These are phyloP conservation scores for Drosophila planitibia DNA, from an alignment of 2,888 invertebrate species.

Conservation along the genomic window DNA sequence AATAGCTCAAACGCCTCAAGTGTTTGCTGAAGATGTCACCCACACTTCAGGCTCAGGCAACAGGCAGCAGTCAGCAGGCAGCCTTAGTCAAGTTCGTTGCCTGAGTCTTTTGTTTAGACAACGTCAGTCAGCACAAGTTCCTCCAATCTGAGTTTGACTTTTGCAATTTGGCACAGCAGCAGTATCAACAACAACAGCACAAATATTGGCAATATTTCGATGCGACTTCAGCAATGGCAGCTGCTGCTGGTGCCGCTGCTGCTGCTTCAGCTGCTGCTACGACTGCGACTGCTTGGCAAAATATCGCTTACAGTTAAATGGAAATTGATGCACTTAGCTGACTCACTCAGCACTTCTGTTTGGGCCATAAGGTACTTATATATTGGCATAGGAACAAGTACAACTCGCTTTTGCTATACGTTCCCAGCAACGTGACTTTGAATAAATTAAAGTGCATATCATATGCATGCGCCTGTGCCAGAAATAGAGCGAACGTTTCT, in stretches of 20 bases:
- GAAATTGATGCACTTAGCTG: slow-evolving; percentile 82
- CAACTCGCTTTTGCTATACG: slow-evolving; percentile 50
- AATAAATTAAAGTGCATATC: slow-evolving; percentile 80
- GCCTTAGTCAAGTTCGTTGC: slow-evolving; percentile 76
- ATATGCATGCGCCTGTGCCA: slow-evolving; percentile 71
- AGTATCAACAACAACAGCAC: slow-evolving; percentile 55
- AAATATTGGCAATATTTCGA: slow-evolving; percentile 71
- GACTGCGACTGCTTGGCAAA: slow-evolving; percentile 47
- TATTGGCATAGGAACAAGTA: slow-evolving; percentile 61
- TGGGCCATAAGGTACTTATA: slow-evolving; percentile 62
- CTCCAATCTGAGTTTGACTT: slow-evolving; percentile 69
- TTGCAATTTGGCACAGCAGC: slow-evolving; percentile 71
- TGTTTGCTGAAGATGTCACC: slow-evolving; percentile 82
- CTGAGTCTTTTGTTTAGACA: slow-evolving; percentile 79
- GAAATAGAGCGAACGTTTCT: slow-evolving; percentile 58
- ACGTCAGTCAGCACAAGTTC: slow-evolving; percentile 66
- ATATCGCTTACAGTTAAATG: slow-evolving; percentile 81
- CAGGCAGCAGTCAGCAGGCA: slow-evolving; percentile 33
- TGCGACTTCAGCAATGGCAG: slow-evolving; percentile 41
- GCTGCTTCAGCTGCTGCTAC: slow-evolving; percentile 9
- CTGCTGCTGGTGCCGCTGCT: slow-evolving; percentile 24
- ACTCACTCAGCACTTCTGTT: slow-evolving; percentile 78
- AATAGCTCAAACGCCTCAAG: slow-evolving; percentile 82
- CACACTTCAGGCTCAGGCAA: slow-evolving; percentile 68
- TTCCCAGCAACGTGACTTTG: slow-evolving; percentile 77